Percentiles rank a stretch among this genome's conserved stretches.
These are phyloP conservation scores for Parasteatoda tepidariorum DNA, from an alignment of 1,140 invertebrate genomes.

Conservation along the genomic window DNA sequence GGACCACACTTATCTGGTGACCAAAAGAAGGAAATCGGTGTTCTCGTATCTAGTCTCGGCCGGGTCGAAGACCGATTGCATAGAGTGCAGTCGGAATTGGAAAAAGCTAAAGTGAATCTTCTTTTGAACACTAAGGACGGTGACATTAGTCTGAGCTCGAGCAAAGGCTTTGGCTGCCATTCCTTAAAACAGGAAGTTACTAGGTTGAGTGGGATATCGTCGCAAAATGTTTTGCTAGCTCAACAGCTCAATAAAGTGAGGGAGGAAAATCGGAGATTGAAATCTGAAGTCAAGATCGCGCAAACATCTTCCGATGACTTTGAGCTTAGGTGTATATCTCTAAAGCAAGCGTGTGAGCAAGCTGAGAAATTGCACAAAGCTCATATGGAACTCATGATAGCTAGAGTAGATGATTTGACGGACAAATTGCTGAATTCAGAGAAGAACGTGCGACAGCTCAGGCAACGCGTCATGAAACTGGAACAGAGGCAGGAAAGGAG, in stretches of 20 bases:
- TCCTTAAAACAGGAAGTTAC: slow-evolving; percentile 42
- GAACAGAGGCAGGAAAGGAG: slow-evolving; percentile 80
- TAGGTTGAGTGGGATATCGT: slow-evolving; percentile 26
- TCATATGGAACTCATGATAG: slow-evolving; percentile 82
- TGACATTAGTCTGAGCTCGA: slow-evolving; percentile 2
- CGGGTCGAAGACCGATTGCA: slow-evolving; percentile 43
- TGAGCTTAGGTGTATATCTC: slow-evolving; percentile 79
- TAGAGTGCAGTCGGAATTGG: slow-evolving; percentile 42
- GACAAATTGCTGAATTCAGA: slow-evolving; percentile 83
- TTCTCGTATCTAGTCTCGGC: slow-evolving; percentile 15
- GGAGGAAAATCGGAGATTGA: slow-evolving; percentile 83
- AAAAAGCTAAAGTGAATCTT: slow-evolving; percentile 37
- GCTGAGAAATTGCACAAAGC: slow-evolving; percentile 78
- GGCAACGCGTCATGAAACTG: slow-evolving; percentile 82
- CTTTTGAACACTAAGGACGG: slow-evolving; percentile 21
- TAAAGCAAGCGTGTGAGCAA: slow-evolving; percentile 79
- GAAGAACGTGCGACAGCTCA: slow-evolving; percentile 81
- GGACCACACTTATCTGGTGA: slow-evolving; percentile 27
- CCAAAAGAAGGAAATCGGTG: slow-evolving; percentile 37
- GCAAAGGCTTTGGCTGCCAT: slow-evolving; percentile 27
- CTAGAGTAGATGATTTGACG: slow-evolving; percentile 85
- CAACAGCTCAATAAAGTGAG: slow-evolving; percentile 83
- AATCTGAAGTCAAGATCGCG: slow-evolving; percentile 82
- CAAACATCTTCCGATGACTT: slow-evolving; percentile 82
- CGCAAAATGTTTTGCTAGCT: slow-evolving; percentile 36